Base-by-base conservation (phyloP, 2,797 vertebrate genomes). In the Alcedo quadribrachys region DNA sequence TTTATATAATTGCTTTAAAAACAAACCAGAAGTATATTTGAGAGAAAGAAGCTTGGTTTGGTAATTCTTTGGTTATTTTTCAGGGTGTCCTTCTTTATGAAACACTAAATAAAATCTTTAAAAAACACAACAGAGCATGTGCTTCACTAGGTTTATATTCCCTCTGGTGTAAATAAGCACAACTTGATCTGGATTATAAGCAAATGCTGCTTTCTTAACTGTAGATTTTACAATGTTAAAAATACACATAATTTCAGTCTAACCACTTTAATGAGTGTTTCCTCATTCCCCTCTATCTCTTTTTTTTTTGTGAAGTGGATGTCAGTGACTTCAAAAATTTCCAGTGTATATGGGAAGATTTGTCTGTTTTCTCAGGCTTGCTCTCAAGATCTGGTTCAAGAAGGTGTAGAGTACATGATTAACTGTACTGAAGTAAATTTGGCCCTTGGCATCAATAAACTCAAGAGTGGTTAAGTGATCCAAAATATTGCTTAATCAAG, bases 1-100 rank as follows among this genome's bases (percentile, higher is more conserved):
- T 96, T 81, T 46, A 68, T 30, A 50, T 94, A 97, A 97, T 84
- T 96, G 80, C 81, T 95, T 90, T 94, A 83, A 96, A 97, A 96
- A 93, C 87, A 92, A 94, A 68, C 57, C 16, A 57, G 70, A 92
- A 90, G 46, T 35, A 9, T 32, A 28, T 82, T 58, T 86, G 18
- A 54, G 80, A 80, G 62, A 80, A 81, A 92, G 62, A 68, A 48
- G n/a, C 58, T 92, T 87, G 28, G 8, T 71, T 32, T 92, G 84
- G 74, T 46, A 73, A 8, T 74, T 87, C 87, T 93, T 78, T 73
- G 21, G 46, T 48, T 91, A 46, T 68, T 87, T 87, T 89, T 67
- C 42, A 81, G 30, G 81, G 74, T 13, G 67, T 76, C 35, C 9
- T 62, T 25, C 60, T 89, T 65, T 54, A 91, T 60, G 60, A 89